Percentiles rank a stretch among this genome's conserved stretches.
phyloP scores from a whole-genome alignment of 2,113 vertebrate species.

The Phainopepla nitens region DNA sequence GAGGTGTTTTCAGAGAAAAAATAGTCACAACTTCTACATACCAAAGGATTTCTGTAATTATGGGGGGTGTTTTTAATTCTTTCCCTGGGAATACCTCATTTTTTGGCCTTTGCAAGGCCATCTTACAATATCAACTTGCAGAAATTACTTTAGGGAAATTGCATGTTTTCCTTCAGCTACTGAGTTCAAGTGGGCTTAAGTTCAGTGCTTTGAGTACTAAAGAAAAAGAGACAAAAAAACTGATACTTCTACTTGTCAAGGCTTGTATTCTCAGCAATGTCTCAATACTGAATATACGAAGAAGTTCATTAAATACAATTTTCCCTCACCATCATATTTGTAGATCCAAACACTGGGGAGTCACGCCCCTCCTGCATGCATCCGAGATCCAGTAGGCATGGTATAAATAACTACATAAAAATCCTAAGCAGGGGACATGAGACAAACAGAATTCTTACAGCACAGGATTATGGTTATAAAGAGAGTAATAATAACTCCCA shows the following conservation, averaged over 20 bases:
- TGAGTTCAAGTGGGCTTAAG: not conserved
- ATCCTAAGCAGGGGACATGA: not conserved
- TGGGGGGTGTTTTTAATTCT: not conserved
- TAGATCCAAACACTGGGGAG: not conserved
- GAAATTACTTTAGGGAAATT: not conserved
- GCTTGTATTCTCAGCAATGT: not conserved
- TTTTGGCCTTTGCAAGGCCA: not conserved
- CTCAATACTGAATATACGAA: not conserved
- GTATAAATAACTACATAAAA: conserved; percentile 9
- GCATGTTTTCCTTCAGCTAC: not conserved
- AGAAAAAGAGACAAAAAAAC: not conserved
- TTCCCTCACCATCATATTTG: not conserved
- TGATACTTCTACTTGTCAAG: not conserved
- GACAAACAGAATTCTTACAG: conserved; percentile 4
- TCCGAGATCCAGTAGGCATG: not conserved
- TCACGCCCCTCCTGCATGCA: not conserved
- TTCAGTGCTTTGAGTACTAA: not conserved
- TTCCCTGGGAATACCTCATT: not conserved
- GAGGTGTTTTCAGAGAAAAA: not conserved
- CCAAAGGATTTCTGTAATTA: not conserved
- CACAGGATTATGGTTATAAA: not conserved
- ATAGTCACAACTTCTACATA: not conserved
- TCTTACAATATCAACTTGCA: not conserved
- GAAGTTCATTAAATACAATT: conserved; percentile 8
- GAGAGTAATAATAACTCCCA: not conserved